These are phyloP conservation scores for Branchellion lobata DNA, from an alignment of 2,888 invertebrate species.

Conservation along the genomic window DNA sequence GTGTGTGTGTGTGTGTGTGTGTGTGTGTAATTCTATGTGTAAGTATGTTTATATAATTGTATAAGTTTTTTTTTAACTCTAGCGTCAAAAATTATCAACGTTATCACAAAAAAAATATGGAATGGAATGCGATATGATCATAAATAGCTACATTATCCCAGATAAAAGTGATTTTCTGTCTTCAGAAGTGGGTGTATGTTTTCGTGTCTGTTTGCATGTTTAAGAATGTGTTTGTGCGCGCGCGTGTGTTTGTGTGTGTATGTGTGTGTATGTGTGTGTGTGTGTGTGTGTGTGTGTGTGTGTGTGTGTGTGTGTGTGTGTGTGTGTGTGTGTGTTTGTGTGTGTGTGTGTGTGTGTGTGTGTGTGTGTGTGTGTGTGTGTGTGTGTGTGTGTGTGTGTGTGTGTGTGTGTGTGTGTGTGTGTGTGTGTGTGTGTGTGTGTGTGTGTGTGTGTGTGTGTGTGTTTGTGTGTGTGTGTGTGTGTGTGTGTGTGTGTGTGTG, in stretches of 20 bases:
- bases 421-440: slow-evolving; percentile 8
- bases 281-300: slow-evolving; percentile 28
- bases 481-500: slow-evolving; percentile 18
- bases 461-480: slow-evolving; percentile 37
- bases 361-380: too few species aligned
- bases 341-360: slow-evolving; percentile 23
- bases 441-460: slow-evolving; percentile 35
- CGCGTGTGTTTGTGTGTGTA: slow-evolving; percentile 22
- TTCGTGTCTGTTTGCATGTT: background rate
- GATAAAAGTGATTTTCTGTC: too few species aligned
- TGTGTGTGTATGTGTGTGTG: slow-evolving; percentile 36
- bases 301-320: slow-evolving; percentile 27
- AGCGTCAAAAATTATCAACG: too few species aligned
- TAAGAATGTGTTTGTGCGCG: background rate
- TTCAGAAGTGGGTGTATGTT: too few species aligned
- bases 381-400: background rate
- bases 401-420: background rate
- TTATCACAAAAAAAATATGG: too few species aligned
- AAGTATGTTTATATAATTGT: too few species aligned
- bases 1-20: too few species aligned
- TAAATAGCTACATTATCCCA: too few species aligned
- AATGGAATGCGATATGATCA: too few species aligned
- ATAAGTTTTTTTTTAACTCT: too few species aligned
- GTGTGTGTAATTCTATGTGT: too few species aligned
- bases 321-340: slow-evolving; percentile 26